A percentile compares a stretch with the other conserved stretches of the same genome.
Conservation (phyloP, 2,113 vertebrate genomes). For the Brachyistius frenatus region DNA sequence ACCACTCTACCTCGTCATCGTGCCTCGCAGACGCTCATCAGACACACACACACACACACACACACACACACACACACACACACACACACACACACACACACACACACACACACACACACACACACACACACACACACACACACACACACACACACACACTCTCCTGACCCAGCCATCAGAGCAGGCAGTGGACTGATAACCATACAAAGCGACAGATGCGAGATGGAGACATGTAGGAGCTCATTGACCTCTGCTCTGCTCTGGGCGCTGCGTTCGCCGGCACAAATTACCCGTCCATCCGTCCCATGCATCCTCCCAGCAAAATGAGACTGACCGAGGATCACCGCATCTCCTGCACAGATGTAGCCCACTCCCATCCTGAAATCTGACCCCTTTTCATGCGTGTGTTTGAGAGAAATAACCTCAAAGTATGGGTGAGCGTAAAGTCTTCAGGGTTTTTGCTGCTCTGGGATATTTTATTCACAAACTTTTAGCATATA, state of each 20-base stretch:
- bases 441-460: neutral
- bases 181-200: constrained; percentile 47
- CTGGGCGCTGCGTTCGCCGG: constrained; percentile 32
- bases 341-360: constrained; percentile 34
- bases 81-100: neutral
- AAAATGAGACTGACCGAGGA: constrained; percentile 36
- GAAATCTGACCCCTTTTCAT: constrained; percentile 13
- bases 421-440: neutral
- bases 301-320: constrained; percentile 17
- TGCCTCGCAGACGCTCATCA: constrained; percentile 35
- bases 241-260: constrained; percentile 68
- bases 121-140: constrained; percentile 5
- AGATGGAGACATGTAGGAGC: constrained; percentile 57
- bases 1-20: constrained; percentile 33
- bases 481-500: too few relatives aligned
- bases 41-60: constrained; percentile 1
- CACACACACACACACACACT: constrained; percentile 1
- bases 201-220: constrained; percentile 69
- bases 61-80: constrained; percentile 2
- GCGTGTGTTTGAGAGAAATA: constrained; percentile 4
- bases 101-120: constrained; percentile 28
- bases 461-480: too few relatives aligned
- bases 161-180: constrained; percentile 10
- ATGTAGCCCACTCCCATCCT: constrained; percentile 5
- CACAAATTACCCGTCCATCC: constrained; percentile 64